Conservation (phyloP, 1,140 invertebrate genomes). For the Listronotus oregonensis region DNA sequence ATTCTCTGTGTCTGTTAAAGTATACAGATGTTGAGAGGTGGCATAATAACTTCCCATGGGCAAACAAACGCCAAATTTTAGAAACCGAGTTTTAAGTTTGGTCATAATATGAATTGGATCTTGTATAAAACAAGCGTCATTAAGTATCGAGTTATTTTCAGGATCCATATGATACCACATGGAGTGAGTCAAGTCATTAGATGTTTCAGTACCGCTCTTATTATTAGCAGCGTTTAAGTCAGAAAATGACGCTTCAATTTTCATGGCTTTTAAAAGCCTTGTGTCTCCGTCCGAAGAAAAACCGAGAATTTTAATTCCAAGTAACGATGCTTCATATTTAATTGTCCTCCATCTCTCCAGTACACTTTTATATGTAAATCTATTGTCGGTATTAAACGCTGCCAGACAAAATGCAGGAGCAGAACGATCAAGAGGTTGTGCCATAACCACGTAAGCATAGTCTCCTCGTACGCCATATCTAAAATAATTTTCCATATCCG, state of each 20-base stretch:
- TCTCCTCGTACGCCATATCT: slow-evolving; percentile 3
- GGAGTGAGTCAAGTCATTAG: background rate
- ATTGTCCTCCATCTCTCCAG: slow-evolving; percentile 3
- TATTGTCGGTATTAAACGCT: slow-evolving; percentile 7
- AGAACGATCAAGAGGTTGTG: slow-evolving; percentile 6
- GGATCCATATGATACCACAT: slow-evolving; percentile 3
- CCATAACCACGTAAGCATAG: slow-evolving; percentile 8
- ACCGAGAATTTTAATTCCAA: slow-evolving; percentile 8
- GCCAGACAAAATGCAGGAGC: slow-evolving; percentile 11
- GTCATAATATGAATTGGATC: slow-evolving; percentile 9
- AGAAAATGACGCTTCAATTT: slow-evolving; percentile 5
- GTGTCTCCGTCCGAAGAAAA: no score
- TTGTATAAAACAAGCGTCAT: slow-evolving; percentile 10
- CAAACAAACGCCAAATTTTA: no score
- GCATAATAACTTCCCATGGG: no score
- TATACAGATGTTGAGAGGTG: no score
- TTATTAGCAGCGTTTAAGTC: background rate
- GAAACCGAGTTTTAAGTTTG: slow-evolving; percentile 10
- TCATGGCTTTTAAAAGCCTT: slow-evolving; percentile 10
- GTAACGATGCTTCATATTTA: slow-evolving; percentile 4
- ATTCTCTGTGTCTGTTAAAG: no score
- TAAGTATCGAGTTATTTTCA: no score
- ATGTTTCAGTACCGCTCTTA: slow-evolving; percentile 3
- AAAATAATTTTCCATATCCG: slow-evolving; percentile 3
- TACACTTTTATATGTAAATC: slow-evolving; percentile 9